Evolutionary conservation across 2,888 invertebrate genomes (phyloP).

Genomic region (Caenorhabditis afra): DNA sequence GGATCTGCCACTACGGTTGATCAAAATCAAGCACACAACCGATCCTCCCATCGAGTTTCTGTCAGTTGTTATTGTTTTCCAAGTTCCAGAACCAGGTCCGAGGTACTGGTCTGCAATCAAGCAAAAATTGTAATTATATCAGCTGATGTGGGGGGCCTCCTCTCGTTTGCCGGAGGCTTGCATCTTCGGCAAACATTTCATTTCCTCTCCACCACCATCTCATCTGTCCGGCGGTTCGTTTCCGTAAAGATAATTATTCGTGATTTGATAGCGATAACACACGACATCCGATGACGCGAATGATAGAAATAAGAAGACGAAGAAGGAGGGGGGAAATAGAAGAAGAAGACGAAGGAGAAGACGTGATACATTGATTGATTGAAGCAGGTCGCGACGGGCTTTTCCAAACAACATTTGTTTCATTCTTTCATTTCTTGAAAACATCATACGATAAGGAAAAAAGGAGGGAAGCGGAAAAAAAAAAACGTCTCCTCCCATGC

Average conservation of each 20-base stretch:
- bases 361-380: conserved; percentile 46
- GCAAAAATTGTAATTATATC: conserved; percentile 25
- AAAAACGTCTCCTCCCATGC: conserved; percentile 5
- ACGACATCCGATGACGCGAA: conserved; percentile 14
- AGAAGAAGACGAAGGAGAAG: conserved; percentile 2
- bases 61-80: conserved; percentile 22
- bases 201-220: not conserved
- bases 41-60: not conserved
- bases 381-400: conserved; percentile 27
- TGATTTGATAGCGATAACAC: conserved; percentile 48
- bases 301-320: conserved; percentile 1
- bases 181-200: not conserved
- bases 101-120: too few species aligned
- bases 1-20: not conserved
- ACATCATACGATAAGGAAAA: conserved; percentile 1
- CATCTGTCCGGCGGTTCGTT: too few species aligned
- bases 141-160: not conserved
- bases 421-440: conserved; percentile 13
- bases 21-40: conserved; percentile 27
- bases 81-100: not conserved
- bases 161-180: not conserved
- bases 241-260: conserved; percentile 50
- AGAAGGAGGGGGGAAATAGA: not conserved
- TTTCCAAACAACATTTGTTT: conserved; percentile 41
- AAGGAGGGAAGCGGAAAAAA: conserved; percentile 14